Evolutionary conservation across 1,140 invertebrate species (phyloP).

Genomic region (Caenorhabditis elegans): DNA sequence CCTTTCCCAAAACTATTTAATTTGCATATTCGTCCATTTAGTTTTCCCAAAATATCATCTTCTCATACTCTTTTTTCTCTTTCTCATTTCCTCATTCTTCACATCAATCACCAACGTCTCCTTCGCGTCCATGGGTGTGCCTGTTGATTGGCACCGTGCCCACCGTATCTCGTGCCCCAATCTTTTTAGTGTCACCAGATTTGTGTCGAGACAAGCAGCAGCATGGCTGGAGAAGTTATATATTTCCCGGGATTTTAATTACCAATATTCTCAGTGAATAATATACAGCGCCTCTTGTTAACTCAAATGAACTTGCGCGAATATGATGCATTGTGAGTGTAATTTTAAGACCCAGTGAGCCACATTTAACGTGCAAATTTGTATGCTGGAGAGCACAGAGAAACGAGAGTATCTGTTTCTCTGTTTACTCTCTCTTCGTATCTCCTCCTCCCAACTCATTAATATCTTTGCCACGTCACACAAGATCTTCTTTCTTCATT

Average conservation of each 20-base stretch:
- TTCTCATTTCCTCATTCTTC: not conserved
- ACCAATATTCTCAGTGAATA: no score
- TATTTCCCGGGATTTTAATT: not conserved
- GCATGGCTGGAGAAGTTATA: not conserved
- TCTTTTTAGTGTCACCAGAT: not conserved
- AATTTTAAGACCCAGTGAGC: no score
- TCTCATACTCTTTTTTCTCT: not conserved
- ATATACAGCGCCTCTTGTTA: no score
- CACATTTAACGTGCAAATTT: no score
- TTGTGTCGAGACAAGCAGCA: not conserved
- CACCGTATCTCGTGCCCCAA: not conserved
- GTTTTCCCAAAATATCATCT: not conserved
- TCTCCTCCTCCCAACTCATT: not conserved
- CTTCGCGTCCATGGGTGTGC: not conserved
- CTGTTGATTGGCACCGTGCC: not conserved
- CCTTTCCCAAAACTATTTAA: not conserved
- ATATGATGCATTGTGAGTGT: no score
- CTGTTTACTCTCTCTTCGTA: not conserved
- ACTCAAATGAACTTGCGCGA: no score
- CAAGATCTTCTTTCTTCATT: no score
- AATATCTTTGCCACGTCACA: slow-evolving; percentile 16
- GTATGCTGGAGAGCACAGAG: no score
- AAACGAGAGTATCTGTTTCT: not conserved
- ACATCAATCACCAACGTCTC: not conserved
- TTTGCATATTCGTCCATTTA: slow-evolving; percentile 27